Conservation (phyloP, 2,797 vertebrate species). For the Sebastes vulpes region DNA sequence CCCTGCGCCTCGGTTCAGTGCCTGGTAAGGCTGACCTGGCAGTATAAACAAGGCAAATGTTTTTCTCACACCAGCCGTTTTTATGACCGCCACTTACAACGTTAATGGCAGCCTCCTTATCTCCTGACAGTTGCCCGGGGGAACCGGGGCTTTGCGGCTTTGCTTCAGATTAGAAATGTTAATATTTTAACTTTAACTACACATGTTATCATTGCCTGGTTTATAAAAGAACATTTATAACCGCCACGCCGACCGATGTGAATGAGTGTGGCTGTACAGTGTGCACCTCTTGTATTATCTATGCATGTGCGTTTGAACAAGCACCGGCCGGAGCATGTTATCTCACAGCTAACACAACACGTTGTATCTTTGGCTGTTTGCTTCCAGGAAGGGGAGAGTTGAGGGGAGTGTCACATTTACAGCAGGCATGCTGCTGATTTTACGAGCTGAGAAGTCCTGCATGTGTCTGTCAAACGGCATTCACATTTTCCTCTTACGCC, state of each 20-base stretch:
- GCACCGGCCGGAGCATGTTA: constrained; percentile 51
- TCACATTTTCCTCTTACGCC: constrained; percentile 20
- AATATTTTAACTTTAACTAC: constrained; percentile 23
- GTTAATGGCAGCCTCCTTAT: constrained; percentile 64
- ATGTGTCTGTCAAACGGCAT: constrained; percentile 31
- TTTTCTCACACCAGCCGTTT: constrained; percentile 66
- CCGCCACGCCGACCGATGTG: background rate
- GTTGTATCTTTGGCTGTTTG: constrained; percentile 67
- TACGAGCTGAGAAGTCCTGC: constrained; percentile 21
- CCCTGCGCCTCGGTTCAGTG: constrained; percentile 34
- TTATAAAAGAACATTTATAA: background rate
- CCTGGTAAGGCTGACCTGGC: constrained; percentile 70
- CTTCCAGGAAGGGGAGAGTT: constrained; percentile 64
- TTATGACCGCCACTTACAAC: constrained; percentile 61
- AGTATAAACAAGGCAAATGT: constrained; percentile 73
- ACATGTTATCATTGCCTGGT: background rate
- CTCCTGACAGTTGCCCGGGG: constrained; percentile 33
- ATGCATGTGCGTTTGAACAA: constrained; percentile 19
- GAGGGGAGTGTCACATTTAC: constrained; percentile 73
- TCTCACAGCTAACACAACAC: constrained; percentile 69
- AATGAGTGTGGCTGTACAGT: background rate
- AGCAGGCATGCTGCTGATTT: constrained; percentile 59
- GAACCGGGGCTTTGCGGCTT: constrained; percentile 21
- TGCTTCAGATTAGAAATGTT: constrained; percentile 39
- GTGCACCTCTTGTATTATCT: background rate